Evolutionary conservation across 2,888 invertebrate genomes (phyloP).

Genomic region (Tipula vernalis): DNA sequence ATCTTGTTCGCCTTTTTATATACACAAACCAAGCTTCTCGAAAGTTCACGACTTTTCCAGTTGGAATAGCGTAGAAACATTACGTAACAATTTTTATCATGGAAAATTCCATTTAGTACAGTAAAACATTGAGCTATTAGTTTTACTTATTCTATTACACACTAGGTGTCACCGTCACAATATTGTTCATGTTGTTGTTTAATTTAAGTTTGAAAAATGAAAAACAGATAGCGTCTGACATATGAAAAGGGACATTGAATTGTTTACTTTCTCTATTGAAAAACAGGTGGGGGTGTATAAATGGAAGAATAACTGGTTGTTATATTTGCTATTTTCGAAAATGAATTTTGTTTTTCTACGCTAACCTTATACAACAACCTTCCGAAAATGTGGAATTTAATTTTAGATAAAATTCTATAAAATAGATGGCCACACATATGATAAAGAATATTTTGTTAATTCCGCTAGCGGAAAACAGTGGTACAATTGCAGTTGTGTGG

Average conservation of each 20-base stretch:
- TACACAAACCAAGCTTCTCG: too few relatives aligned
- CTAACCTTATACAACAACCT: not conserved
- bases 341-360: not conserved
- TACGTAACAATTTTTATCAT: too few relatives aligned
- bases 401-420: not conserved
- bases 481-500: not conserved
- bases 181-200: too few relatives aligned
- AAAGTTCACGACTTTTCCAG: too few relatives aligned
- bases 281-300: not conserved
- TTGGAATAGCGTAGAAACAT: too few relatives aligned
- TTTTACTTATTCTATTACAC: too few relatives aligned
- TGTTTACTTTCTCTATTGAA: not conserved
- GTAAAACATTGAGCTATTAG: too few relatives aligned
- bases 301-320: not conserved
- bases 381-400: not conserved
- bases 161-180: too few relatives aligned
- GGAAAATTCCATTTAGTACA: too few relatives aligned
- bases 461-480: not conserved
- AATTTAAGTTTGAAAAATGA: not conserved
- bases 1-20: too few relatives aligned
- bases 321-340: not conserved
- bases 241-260: not conserved
- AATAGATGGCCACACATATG: not conserved
- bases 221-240: not conserved
- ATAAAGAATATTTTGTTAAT: not conserved